Evolutionary conservation across 1,140 invertebrate genomes (phyloP).

Genomic region (Sarcophaga peregrina): DNA sequence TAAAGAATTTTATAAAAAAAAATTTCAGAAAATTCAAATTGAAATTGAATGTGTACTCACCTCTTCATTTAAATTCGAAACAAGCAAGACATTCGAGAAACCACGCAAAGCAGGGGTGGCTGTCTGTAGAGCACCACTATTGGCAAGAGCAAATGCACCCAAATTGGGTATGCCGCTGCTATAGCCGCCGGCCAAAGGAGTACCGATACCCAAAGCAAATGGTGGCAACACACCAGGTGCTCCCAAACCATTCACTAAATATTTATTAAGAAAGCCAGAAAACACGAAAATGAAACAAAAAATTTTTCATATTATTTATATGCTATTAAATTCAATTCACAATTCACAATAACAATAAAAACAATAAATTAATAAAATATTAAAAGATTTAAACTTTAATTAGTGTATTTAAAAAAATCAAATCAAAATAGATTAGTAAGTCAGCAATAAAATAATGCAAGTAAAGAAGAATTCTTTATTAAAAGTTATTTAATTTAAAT

Average conservation of each 20-base stretch:
- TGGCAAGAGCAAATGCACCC: slow-evolving; percentile 76
- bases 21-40: background rate
- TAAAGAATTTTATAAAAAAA: background rate
- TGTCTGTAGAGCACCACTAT: slow-evolving; percentile 70
- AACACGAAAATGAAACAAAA: background rate
- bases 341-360: too few species aligned
- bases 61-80: slow-evolving; percentile 93
- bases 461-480: too few species aligned
- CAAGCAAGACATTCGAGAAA: slow-evolving; percentile 85
- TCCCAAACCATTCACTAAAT: slow-evolving; percentile 69
- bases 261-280: slow-evolving; percentile 14
- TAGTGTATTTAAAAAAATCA: too few species aligned
- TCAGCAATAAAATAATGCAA: too few species aligned
- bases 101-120: slow-evolving; percentile 76
- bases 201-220: slow-evolving; percentile 75
- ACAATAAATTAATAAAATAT: too few species aligned
- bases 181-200: slow-evolving; percentile 78
- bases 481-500: too few species aligned
- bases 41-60: slow-evolving; percentile 68
- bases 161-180: slow-evolving; percentile 78
- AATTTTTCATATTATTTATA: background rate
- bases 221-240: slow-evolving; percentile 85
- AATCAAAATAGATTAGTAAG: too few species aligned
- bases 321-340: background rate
- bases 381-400: too few species aligned